A percentile compares a stretch with the other conserved stretches of the same genome.
Evolutionary conservation across 2,113 vertebrate genomes (phyloP).

Genomic region (Takifugu flavidus): DNA sequence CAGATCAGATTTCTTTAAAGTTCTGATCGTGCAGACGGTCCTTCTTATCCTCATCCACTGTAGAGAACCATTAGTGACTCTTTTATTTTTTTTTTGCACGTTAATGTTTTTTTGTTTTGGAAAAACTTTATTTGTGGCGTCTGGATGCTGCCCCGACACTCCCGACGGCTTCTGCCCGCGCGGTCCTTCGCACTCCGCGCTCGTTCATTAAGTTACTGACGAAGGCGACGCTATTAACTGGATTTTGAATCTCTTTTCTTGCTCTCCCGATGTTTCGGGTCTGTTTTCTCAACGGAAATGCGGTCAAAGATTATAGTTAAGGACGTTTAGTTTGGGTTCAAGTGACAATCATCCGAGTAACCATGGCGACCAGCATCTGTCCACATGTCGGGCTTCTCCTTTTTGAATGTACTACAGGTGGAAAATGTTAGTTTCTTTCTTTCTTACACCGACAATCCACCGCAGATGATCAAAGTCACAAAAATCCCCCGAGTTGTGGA

Average conservation of each 20-base stretch:
- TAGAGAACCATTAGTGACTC: constrained; percentile 21
- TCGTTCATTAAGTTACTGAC: constrained; percentile 6
- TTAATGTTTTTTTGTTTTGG: constrained; percentile 50
- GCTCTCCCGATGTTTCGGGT: constrained; percentile 18
- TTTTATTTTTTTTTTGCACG: constrained; percentile 20
- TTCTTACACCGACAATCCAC: constrained; percentile 59
- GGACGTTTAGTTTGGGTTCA: constrained; percentile 15
- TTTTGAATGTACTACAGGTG: constrained; percentile 36
- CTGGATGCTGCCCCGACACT: constrained; percentile 29
- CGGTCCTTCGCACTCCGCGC: constrained; percentile 1
- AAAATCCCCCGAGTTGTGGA: constrained; percentile 27
- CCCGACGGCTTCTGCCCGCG: not conserved
- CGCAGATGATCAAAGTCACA: constrained; percentile 31
- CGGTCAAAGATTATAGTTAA: constrained; percentile 9
- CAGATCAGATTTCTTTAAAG: not conserved
- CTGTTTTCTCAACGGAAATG: constrained; percentile 17
- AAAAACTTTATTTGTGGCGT: constrained; percentile 9
- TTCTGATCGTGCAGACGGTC: constrained; percentile 11
- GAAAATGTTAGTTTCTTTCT: not conserved
- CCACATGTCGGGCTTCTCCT: not conserved
- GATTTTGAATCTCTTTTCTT: constrained; percentile 3
- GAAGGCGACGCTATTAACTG: constrained; percentile 6
- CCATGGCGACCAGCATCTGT: constrained; percentile 49
- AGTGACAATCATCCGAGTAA: constrained; percentile 48
- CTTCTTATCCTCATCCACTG: constrained; percentile 13